These are phyloP conservation scores for Oreochromis tanganicae DNA, from an alignment of 2,113 vertebrate species.

Conservation along the genomic window DNA sequence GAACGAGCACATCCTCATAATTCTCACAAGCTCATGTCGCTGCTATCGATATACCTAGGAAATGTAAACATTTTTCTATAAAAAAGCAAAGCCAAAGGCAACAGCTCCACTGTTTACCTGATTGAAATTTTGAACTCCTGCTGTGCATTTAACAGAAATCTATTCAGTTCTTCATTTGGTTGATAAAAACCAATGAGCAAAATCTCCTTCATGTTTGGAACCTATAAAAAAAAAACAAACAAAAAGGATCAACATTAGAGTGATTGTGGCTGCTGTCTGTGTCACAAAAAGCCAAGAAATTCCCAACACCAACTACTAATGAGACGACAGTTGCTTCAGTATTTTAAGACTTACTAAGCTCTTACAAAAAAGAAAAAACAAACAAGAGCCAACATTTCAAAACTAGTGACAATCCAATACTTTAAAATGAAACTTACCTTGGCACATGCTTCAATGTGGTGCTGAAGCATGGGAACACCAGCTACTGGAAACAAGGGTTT, in stretches of 20 bases:
- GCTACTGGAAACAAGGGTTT: constrained; percentile 96
- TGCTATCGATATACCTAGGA: background rate
- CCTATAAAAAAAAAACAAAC: constrained; percentile 46
- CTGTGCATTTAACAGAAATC: constrained; percentile 83
- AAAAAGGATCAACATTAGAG: background rate
- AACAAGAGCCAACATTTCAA: background rate
- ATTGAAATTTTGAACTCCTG: constrained; percentile 92
- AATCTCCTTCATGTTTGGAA: constrained; percentile 93
- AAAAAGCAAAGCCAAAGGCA: background rate
- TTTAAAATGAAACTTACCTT: constrained; percentile 72
- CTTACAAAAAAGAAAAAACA: background rate
- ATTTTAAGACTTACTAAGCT: background rate
- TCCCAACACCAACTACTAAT: background rate
- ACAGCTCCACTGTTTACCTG: constrained; percentile 62
- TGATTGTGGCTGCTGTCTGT: background rate
- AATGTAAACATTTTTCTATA: background rate
- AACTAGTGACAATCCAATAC: background rate
- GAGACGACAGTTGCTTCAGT: background rate
- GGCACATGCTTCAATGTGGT: constrained; percentile 91
- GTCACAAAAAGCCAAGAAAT: background rate
- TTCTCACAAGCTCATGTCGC: background rate
- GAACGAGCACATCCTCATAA: background rate
- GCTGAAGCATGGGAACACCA: constrained; percentile 96
- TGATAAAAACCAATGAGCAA: constrained; percentile 96
- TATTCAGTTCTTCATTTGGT: constrained; percentile 87